Evolutionary conservation across 1,140 invertebrate species (phyloP).

Genomic region (Linepithema humile): DNA sequence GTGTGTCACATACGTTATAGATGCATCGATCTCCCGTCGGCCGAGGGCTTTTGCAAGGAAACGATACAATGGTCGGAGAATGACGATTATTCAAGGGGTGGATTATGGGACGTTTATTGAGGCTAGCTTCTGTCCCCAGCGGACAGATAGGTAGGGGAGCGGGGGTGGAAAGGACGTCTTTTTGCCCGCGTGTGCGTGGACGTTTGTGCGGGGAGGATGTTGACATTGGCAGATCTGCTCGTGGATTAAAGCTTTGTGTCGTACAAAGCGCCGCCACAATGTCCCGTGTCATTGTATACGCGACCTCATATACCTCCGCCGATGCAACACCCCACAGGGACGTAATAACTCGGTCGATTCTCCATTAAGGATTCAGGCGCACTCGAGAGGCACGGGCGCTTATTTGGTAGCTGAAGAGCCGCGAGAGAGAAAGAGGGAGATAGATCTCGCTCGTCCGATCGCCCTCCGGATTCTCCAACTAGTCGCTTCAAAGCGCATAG

Average conservation of each 20-base stretch:
- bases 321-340: conserved; percentile 61
- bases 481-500: conserved; percentile 40
- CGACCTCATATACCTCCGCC: conserved; percentile 74
- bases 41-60: conserved; percentile 67
- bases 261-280: conserved; percentile 79
- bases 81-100: conserved; percentile 80
- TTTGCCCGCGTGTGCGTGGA: conserved; percentile 22
- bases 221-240: conserved; percentile 82
- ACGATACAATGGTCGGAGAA: conserved; percentile 76
- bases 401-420: neutral
- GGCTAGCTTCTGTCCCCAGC: conserved; percentile 60
- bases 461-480: neutral
- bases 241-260: conserved; percentile 81
- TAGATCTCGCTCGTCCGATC: neutral
- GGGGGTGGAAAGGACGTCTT: neutral
- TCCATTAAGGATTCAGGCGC: conserved; percentile 70
- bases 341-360: conserved; percentile 78
- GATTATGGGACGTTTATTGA: conserved; percentile 78
- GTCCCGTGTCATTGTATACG: conserved; percentile 68
- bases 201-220: conserved; percentile 74
- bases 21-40: conserved; percentile 63
- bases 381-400: conserved; percentile 43
- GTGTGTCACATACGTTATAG: conserved; percentile 37
- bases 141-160: conserved; percentile 24
- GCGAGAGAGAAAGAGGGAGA: neutral